Percentiles rank a stretch among this genome's conserved stretches.
phyloP scores from a whole-genome alignment of 1,140 invertebrate species.

The Zaprionus tsacasi region DNA sequence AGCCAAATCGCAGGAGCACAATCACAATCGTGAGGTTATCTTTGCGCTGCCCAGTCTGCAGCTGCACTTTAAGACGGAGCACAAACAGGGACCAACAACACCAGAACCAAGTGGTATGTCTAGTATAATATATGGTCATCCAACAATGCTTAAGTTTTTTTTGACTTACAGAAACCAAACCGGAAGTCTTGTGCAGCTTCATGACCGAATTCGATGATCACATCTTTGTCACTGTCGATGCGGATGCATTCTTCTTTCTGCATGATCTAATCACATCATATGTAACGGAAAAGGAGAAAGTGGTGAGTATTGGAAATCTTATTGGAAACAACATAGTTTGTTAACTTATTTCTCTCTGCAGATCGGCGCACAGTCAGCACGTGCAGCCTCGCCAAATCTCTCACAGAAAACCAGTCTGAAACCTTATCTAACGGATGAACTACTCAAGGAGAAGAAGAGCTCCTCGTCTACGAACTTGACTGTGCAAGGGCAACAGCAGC shows the following conservation, averaged over 20 bases:
- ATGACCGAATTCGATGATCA: slow-evolving; percentile 99
- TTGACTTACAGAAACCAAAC: slow-evolving; percentile 89
- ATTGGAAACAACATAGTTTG: not conserved
- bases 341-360: slow-evolving; percentile 13
- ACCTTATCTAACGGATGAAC: slow-evolving; percentile 74
- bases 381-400: slow-evolving; percentile 81
- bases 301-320: slow-evolving; percentile 86
- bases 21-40: slow-evolving; percentile 96
- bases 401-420: slow-evolving; percentile 77
- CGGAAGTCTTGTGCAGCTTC: slow-evolving; percentile 97
- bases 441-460: slow-evolving; percentile 69
- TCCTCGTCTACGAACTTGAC: slow-evolving; percentile 62
- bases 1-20: slow-evolving; percentile 90
- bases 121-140: no score
- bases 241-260: slow-evolving; percentile 98
- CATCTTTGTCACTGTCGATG: slow-evolving; percentile 98
- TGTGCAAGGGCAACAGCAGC: slow-evolving; percentile 65
- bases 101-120: slow-evolving; percentile 89
- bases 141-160: not conserved
- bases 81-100: slow-evolving; percentile 90
- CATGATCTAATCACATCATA: slow-evolving; percentile 98
- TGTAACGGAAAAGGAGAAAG: slow-evolving; percentile 94
- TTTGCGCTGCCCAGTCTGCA: slow-evolving; percentile 97
- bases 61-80: slow-evolving; percentile 96
- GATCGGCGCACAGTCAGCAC: slow-evolving; percentile 75